phyloP scores from a whole-genome alignment of 2,113 vertebrate genomes.

The Erythrocercus mccallii region DNA sequence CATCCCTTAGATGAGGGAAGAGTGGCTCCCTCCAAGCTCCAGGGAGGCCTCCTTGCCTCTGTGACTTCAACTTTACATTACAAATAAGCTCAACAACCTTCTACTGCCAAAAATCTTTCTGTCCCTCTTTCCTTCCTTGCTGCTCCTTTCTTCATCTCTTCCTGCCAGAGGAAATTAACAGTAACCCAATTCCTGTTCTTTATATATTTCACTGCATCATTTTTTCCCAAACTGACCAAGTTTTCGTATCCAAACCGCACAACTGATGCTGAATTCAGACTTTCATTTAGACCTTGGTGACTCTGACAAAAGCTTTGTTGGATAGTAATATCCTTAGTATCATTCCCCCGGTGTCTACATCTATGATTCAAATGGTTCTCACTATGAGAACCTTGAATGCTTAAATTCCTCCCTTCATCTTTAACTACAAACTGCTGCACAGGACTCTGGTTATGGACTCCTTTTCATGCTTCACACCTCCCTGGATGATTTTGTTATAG shows the following conservation, averaged over 20 bases:
- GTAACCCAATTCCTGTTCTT: not conserved
- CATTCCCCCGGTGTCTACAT: not conserved
- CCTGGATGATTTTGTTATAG: not conserved
- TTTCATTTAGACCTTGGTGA: not conserved
- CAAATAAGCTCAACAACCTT: not conserved
- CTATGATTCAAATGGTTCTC: not conserved
- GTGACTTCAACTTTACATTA: not conserved
- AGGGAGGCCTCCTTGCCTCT: not conserved
- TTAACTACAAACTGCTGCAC: not conserved
- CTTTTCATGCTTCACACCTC: not conserved
- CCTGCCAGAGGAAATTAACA: not conserved
- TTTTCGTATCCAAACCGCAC: not conserved
- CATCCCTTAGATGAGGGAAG: not conserved
- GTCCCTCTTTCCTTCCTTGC: not conserved
- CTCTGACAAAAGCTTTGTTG: not conserved
- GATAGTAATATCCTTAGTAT: not conserved
- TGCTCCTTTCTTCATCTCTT: not conserved
- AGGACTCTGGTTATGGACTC: not conserved
- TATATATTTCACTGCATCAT: not conserved
- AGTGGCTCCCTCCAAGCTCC: not conserved
- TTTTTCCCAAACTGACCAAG: not conserved
- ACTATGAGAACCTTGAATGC: not conserved
- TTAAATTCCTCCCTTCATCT: not conserved
- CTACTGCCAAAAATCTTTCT: not conserved
- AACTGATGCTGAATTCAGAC: not conserved